Percentiles rank a stretch among this genome's conserved stretches.
These are phyloP conservation scores for cattle (Bos taurus) DNA, from an alignment of 2,113 vertebrate species.

Conservation along the genomic window ARS-UCD2.0 NC_037333.1:647001-647500, in stretches of 20 bases:
- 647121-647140: background rate
- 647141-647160: background rate
- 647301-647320: background rate
- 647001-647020: background rate
- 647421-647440: background rate
- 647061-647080: background rate
- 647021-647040: background rate
- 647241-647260: background rate
- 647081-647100: background rate
- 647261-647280: background rate
- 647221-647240: background rate
- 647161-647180: background rate
- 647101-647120: too few species aligned
- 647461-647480: background rate
- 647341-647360: background rate
- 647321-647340: background rate
- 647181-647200: background rate
- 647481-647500: background rate
- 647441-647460: background rate
- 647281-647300: background rate
- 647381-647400: background rate
- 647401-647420: background rate
- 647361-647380: background rate
- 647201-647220: background rate
- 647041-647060: background rate